A percentile compares a stretch with the other conserved stretches of the same genome.
Evolutionary conservation across 2,113 vertebrate genomes (phyloP).

Genomic region (Planiliza haematocheilus): DNA sequence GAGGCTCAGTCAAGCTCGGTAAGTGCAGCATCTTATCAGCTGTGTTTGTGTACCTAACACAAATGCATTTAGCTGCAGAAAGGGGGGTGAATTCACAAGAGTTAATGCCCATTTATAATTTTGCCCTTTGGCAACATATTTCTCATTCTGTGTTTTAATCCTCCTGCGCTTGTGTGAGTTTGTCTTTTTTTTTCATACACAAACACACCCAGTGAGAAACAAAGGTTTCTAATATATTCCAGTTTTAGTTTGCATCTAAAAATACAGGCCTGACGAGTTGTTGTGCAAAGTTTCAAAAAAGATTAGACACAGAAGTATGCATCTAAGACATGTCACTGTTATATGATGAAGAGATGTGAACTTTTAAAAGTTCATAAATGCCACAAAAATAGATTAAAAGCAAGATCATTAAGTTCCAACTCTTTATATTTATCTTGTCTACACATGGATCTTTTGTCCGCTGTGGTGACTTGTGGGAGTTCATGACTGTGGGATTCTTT

Average conservation of each 20-base stretch:
- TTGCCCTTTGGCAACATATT: neutral
- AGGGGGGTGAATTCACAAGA: neutral
- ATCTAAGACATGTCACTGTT: neutral
- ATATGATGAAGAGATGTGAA: neutral
- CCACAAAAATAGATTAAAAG: neutral
- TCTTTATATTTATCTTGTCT: slow-evolving; percentile 22
- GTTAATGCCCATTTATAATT: neutral
- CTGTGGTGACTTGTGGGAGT: slow-evolving; percentile 29
- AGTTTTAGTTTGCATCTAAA: neutral
- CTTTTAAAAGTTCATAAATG: neutral
- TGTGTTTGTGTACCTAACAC: neutral
- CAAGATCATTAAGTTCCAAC: neutral
- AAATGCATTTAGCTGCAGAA: slow-evolving; percentile 1
- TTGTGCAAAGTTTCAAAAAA: neutral
- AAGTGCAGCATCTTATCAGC: slow-evolving; percentile 61
- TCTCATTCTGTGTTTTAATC: slow-evolving; percentile 15
- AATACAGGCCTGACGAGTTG: slow-evolving; percentile 21
- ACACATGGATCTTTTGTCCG: slow-evolving; percentile 35
- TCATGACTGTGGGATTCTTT: slow-evolving; percentile 29
- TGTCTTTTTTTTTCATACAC: neutral
- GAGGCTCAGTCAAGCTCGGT: slow-evolving; percentile 97
- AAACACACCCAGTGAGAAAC: slow-evolving; percentile 5
- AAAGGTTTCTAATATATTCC: neutral
- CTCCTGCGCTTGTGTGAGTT: neutral
- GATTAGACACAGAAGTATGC: neutral